Base-by-base conservation (phyloP, 2,113 vertebrate genomes). In the Esox niger region DNA sequence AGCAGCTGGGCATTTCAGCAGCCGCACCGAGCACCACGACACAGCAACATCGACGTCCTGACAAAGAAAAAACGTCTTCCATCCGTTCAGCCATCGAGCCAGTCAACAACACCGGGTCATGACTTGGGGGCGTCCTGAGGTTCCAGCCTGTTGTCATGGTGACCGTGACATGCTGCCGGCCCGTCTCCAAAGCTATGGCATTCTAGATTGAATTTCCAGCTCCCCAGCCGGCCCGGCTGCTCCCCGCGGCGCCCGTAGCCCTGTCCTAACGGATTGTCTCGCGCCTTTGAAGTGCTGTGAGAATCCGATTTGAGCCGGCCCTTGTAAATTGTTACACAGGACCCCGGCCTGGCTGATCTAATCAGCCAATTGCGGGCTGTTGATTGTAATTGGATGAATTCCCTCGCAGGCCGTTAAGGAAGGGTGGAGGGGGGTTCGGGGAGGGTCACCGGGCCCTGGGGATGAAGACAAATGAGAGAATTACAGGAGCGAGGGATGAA, bases 371-470 rank as follows among this genome's bases (percentile, higher is more conserved):
- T 35, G 82, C 83, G 78, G 65, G 70, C 84, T 87, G 79, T 84
- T 91, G 90, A 89, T 91, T 90, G 87, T 93, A 91, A 93, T 93
- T 88, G 87, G 87, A 90, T 92, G 82, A 92, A 91, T 93, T 92
- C 89, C 91, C 90, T 90, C 88, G 88, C 88, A 91, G 85, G 81
- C 81, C 69, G 84, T 89, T 88, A 88, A 81, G 79, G 79, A 86
- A 79, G 79, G 71, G 79, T 79, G 73, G 76, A 84, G 87, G 73
- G 69, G 64, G 82, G 85, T 84, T 81, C 54, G 74, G 82, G 72
- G 81, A 78, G 84, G 89, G 83, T 84, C 86, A 88, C 73, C 49
- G 46, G 84, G 80, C 82, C 85, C 72, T 32, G 77, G 87, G 90
- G 88, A 92, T 91, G 84, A 91, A 93, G 91, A 93, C 85, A 88